Evolutionary conservation across 2,113 vertebrate species (phyloP).

Genomic region (Camelus dromedarius): DNA sequence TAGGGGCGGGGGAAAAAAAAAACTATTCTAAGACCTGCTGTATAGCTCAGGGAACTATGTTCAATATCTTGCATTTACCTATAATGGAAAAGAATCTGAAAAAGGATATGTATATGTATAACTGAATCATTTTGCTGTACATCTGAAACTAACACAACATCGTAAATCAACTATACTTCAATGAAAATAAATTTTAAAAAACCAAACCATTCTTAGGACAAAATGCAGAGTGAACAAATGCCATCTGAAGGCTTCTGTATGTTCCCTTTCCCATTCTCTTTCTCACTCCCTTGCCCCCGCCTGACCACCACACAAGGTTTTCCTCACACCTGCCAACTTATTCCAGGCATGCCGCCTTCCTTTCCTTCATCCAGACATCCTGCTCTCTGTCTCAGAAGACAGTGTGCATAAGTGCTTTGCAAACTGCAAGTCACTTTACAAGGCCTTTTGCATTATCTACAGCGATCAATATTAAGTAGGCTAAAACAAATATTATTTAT

Average conservation of each 20-base stretch:
- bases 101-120: not conserved
- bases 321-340: not conserved
- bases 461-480: not conserved
- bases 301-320: not conserved
- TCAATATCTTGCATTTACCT: not conserved
- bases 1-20: not conserved
- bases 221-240: not conserved
- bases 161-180: not conserved
- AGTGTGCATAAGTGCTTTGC: not conserved
- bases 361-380: not conserved
- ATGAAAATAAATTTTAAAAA: not conserved
- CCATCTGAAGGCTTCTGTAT: not conserved
- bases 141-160: not conserved
- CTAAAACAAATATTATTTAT: not conserved
- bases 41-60: not conserved
- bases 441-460: not conserved
- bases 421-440: not conserved
- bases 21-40: not conserved
- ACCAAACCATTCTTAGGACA: not conserved
- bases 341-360: not conserved
- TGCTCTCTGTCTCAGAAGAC: not conserved
- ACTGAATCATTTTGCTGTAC: not conserved
- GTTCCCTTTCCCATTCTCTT: not conserved
- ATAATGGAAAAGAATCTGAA: not conserved
- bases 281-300: not conserved